Percentiles rank a stretch among this genome's conserved stretches.
These are phyloP conservation scores for Buathra laborator DNA, from an alignment of 2,888 invertebrate genomes.

Conservation along the genomic window DNA sequence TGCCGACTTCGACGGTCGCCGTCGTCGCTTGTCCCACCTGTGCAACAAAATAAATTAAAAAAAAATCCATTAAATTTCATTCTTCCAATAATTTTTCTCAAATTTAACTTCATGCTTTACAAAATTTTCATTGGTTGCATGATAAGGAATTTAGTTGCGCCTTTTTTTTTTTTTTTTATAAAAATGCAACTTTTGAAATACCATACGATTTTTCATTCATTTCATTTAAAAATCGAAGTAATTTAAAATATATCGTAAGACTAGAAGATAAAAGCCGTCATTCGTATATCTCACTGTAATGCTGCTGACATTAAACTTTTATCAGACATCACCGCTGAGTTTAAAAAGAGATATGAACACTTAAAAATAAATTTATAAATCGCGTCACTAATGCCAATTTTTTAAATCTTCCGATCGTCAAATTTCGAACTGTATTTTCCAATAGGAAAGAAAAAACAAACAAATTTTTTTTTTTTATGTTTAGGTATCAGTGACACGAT, in stretches of 20 bases:
- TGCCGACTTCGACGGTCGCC: conserved; percentile 90
- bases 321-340: background rate
- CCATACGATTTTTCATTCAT: background rate
- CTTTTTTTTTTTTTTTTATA: background rate
- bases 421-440: background rate
- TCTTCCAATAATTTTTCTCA: background rate
- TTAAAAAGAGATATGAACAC: background rate
- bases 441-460: background rate
- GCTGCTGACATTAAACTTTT: background rate
- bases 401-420: background rate
- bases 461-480: background rate
- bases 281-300: background rate
- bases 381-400: conserved; percentile 6
- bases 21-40: conserved; percentile 81
- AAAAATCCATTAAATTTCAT: conserved; percentile 2
- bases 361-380: background rate
- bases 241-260: conserved; percentile 10
- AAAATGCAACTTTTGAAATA: background rate
- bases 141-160: background rate
- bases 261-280: background rate
- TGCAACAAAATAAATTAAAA: conserved; percentile 32
- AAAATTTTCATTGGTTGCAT: background rate
- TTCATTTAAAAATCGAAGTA: background rate
- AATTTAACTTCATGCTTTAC: conserved; percentile 1
- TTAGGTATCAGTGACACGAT: conserved; percentile 22